phyloP scores from a whole-genome alignment of 2,113 vertebrate genomes.

The Callospermophilus lateralis region DNA sequence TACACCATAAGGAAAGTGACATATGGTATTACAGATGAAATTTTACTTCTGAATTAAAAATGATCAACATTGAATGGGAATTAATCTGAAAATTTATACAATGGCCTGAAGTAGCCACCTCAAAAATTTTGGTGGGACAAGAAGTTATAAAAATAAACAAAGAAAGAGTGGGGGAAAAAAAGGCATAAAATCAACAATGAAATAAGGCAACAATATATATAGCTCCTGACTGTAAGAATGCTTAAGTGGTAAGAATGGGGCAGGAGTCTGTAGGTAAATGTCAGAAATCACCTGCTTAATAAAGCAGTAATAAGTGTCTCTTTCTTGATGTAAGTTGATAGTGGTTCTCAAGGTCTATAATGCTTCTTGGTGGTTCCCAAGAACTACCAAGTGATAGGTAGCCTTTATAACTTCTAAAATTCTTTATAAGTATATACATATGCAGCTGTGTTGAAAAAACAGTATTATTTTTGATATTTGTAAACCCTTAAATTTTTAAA shows the following conservation, averaged over 20 bases:
- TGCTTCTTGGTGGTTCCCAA: neutral
- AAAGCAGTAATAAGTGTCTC: no score
- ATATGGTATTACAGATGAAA: neutral
- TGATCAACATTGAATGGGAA: neutral
- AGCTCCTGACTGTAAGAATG: neutral
- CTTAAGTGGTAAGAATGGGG: neutral
- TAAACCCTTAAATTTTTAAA: neutral
- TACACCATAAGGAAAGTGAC: neutral
- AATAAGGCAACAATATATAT: neutral
- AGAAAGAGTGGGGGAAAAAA: neutral
- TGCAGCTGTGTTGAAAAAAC: neutral
- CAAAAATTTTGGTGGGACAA: neutral
- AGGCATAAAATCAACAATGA: neutral
- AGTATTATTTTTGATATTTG: neutral
- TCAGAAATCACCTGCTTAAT: neutral
- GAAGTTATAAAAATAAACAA: neutral
- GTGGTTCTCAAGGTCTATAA: neutral
- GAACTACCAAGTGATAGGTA: neutral
- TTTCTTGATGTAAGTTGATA: neutral
- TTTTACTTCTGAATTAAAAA: neutral
- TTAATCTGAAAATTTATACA: neutral
- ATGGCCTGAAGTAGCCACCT: neutral
- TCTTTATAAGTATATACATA: neutral
- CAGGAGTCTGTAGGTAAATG: no score
- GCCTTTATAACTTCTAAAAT: neutral